Conservation (phyloP, 2,113 vertebrate genomes). For the Dasyprocta punctata region DNA sequence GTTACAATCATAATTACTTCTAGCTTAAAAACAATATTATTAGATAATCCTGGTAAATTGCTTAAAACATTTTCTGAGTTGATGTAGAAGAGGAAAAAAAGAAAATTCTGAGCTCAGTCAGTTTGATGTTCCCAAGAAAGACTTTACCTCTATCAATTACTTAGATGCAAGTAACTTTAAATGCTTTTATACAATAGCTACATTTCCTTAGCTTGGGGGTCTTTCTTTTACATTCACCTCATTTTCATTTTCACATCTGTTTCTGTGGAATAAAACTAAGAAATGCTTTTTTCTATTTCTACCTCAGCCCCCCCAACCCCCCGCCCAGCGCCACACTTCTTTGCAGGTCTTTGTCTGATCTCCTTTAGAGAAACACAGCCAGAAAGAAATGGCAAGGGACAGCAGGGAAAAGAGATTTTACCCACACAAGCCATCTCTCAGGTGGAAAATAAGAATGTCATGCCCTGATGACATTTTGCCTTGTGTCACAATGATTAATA, state of each 20-base stretch:
- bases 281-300: not conserved
- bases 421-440: conserved; percentile 50
- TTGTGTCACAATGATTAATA: conserved; percentile 79
- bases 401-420: not conserved
- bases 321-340: too few relatives aligned
- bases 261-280: conserved; percentile 17
- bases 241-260: conserved; percentile 25
- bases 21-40: conserved; percentile 55
- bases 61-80: conserved; percentile 47
- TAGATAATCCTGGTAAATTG: conserved; percentile 21
- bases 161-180: not conserved
- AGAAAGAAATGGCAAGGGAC: not conserved
- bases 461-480: conserved; percentile 67
- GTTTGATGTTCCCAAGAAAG: not conserved
- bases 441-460: conserved; percentile 74
- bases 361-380: not conserved
- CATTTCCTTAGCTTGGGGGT: not conserved
- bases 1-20: conserved; percentile 55
- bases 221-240: not conserved
- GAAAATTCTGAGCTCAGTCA: conserved; percentile 29
- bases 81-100: not conserved
- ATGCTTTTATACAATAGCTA: not conserved
- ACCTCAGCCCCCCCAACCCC: not conserved
- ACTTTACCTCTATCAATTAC: not conserved
- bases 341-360: conserved; percentile 49